A percentile compares a stretch with the other conserved stretches of the same genome.
Conservation (phyloP, 1,140 invertebrate genomes). For the Eueides isabella region DNA sequence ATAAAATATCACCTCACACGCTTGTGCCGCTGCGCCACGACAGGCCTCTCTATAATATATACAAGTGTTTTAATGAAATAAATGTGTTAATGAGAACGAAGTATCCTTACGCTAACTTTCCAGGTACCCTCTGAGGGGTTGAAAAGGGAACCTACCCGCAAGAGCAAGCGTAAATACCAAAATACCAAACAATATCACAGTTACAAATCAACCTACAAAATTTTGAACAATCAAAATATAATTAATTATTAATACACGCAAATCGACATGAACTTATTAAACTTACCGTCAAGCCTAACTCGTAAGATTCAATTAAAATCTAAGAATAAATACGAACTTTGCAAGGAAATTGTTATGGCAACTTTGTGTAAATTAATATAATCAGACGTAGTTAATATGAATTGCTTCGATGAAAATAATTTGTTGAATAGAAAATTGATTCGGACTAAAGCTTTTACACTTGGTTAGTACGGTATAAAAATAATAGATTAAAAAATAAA, state of each 20-base stretch:
- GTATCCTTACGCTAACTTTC: too few species aligned
- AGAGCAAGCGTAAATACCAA: too few species aligned
- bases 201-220: background rate
- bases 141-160: too few species aligned
- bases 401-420: conserved; percentile 39
- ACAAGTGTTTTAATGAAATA: too few species aligned
- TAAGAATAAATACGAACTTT: conserved; percentile 41
- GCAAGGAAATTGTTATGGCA: conserved; percentile 39
- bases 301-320: conserved; percentile 41
- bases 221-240: background rate
- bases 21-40: too few species aligned
- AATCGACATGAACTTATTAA: conserved; percentile 4
- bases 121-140: too few species aligned
- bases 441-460: conserved; percentile 21
- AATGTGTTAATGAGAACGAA: too few species aligned
- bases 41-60: too few species aligned
- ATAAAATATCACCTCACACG: too few species aligned
- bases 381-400: conserved; percentile 39
- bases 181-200: too few species aligned
- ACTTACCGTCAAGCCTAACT: conserved; percentile 23
- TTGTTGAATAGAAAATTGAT: conserved; percentile 33
- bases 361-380: conserved; percentile 40
- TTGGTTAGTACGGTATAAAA: background rate
- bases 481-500: too few species aligned
- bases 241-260: background rate